phyloP scores from a whole-genome alignment of 2,113 vertebrate genomes.

The Accipiter virgatus region DNA sequence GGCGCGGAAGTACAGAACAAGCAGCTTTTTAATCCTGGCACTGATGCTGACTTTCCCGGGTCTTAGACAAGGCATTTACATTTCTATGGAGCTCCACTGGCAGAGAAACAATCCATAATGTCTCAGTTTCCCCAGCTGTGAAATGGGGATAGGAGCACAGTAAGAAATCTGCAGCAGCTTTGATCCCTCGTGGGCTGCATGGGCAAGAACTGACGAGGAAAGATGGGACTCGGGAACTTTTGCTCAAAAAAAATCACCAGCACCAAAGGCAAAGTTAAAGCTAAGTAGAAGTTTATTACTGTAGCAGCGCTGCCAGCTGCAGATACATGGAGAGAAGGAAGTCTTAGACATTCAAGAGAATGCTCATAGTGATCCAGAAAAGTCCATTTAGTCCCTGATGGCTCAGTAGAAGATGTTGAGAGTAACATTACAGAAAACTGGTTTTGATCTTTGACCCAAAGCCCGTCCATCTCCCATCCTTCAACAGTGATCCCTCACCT shows the following conservation, averaged over 20 bases:
- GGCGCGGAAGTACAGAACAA: background rate
- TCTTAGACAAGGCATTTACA: conserved; percentile 23
- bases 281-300: background rate
- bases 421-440: background rate
- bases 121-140: conserved; percentile 19
- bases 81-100: background rate
- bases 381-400: background rate
- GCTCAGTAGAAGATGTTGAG: background rate
- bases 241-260: background rate
- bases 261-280: background rate
- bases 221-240: background rate
- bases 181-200: rapidly evolving
- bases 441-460: background rate
- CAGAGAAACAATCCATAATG: background rate
- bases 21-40: conserved; percentile 27
- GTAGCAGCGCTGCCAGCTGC: background rate
- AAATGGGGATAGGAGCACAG: background rate
- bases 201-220: background rate
- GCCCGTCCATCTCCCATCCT: background rate
- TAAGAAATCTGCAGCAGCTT: background rate
- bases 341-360: background rate
- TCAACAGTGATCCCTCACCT: background rate
- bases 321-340: background rate
- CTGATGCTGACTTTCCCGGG: background rate
- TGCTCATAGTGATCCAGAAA: background rate